Evolutionary conservation across 2,113 vertebrate species (phyloP).

Genomic region (Nibea albiflora): DNA sequence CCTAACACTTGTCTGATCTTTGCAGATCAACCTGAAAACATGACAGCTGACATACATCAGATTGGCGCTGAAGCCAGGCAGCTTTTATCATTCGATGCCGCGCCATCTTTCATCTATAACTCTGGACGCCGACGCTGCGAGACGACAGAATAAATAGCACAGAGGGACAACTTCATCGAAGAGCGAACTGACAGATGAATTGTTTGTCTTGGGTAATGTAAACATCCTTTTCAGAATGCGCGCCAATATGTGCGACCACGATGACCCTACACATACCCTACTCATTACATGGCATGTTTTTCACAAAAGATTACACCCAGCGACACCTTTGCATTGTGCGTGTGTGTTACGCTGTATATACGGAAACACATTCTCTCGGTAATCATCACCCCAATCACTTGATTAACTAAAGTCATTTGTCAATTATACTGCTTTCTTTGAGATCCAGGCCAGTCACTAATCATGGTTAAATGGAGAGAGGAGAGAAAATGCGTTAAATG

Average conservation of each 20-base stretch:
- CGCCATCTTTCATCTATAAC: constrained; percentile 66
- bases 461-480: constrained; percentile 62
- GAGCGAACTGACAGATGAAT: constrained; percentile 35
- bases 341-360: background rate
- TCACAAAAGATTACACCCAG: background rate
- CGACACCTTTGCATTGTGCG: constrained; percentile 18
- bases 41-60: constrained; percentile 60
- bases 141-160: constrained; percentile 65
- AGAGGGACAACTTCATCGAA: constrained; percentile 30
- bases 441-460: constrained; percentile 54
- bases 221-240: constrained; percentile 27
- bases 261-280: background rate
- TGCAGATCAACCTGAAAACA: constrained; percentile 51
- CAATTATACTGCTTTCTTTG: constrained; percentile 64
- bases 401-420: constrained; percentile 71
- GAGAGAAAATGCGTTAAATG: constrained; percentile 62
- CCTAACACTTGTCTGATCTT: constrained; percentile 54
- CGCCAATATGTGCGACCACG: background rate
- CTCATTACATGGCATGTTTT: background rate
- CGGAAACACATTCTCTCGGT: constrained; percentile 35
- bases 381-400: constrained; percentile 60
- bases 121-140: constrained; percentile 28
- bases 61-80: constrained; percentile 28
- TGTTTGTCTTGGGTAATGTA: constrained; percentile 52
- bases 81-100: constrained; percentile 64